These are phyloP conservation scores for Dynastes maya DNA, from an alignment of 2,888 invertebrate species.

Conservation along the genomic window DNA sequence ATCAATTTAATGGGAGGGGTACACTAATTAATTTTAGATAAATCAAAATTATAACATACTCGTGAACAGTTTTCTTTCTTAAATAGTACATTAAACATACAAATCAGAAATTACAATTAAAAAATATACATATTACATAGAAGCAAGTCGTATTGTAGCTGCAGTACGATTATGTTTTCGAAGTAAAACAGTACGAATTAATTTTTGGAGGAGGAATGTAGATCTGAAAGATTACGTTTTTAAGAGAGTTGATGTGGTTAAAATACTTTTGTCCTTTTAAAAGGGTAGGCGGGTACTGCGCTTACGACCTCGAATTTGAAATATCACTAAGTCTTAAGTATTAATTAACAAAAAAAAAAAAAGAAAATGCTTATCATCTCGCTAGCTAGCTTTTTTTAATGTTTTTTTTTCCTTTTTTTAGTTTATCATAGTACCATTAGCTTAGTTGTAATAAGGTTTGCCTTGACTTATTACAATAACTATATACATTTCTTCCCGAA, in stretches of 20 bases:
- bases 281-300: background rate
- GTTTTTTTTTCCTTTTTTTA: background rate
- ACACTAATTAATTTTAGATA: conserved; percentile 18
- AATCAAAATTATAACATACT: conserved; percentile 18
- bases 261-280: background rate
- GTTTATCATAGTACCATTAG: conserved; percentile 6
- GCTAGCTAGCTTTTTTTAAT: background rate
- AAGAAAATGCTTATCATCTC: conserved; percentile 23
- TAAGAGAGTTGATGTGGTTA: background rate
- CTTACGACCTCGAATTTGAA: conserved; percentile 18
- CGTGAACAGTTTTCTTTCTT: background rate
- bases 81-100: conserved; percentile 27
- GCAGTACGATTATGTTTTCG: background rate
- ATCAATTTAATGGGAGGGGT: conserved; percentile 1
- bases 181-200: background rate
- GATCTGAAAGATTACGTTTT: background rate
- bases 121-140: conserved; percentile 35
- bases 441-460: conserved; percentile 1
- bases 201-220: background rate
- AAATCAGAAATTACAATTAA: conserved; percentile 42
- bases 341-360: conserved; percentile 31
- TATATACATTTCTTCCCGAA: conserved; percentile 30
- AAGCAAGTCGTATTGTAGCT: conserved; percentile 11
- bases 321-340: conserved; percentile 37
- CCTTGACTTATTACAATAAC: conserved; percentile 8